Conservation (phyloP, 2,888 invertebrate genomes). For the Cabera pusaria region DNA sequence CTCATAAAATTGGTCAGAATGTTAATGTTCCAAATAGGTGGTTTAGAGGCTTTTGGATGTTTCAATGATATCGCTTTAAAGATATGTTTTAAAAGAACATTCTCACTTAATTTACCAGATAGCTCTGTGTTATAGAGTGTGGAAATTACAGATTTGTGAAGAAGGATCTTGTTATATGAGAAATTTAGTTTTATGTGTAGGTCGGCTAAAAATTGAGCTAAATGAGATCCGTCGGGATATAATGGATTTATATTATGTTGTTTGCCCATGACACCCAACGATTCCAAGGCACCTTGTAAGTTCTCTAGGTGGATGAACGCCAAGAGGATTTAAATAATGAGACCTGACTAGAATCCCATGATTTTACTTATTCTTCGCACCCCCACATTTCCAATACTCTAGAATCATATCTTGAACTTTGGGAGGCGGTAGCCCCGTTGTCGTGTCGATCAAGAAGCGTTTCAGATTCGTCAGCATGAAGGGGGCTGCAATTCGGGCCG, state of each 20-base stretch:
- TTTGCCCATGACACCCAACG: slow-evolving; percentile 27
- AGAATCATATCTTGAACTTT: slow-evolving; percentile 24
- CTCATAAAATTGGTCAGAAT: background rate
- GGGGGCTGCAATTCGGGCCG: slow-evolving; percentile 28
- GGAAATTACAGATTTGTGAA: slow-evolving; percentile 4
- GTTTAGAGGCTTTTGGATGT: slow-evolving; percentile 1
- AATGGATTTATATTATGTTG: slow-evolving; percentile 9
- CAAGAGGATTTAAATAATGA: slow-evolving; percentile 10
- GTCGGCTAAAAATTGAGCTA: slow-evolving; percentile 21
- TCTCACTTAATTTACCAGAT: background rate
- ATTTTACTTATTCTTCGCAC: slow-evolving; percentile 18
- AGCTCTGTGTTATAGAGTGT: slow-evolving; percentile 2
- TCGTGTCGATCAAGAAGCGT: slow-evolving; percentile 10
- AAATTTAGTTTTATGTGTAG: slow-evolving; percentile 15
- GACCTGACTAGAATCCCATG: slow-evolving; percentile 19
- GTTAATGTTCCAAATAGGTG: slow-evolving; percentile 6
- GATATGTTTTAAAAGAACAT: slow-evolving; percentile 10
- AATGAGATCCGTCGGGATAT: slow-evolving; percentile 4
- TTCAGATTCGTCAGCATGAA: slow-evolving; percentile 20
- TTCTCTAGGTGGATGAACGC: slow-evolving; percentile 14
- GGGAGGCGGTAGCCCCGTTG: slow-evolving; percentile 9
- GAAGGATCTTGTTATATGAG: slow-evolving; percentile 2
- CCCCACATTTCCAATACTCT: slow-evolving; percentile 31
- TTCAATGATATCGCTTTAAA: slow-evolving; percentile 8
- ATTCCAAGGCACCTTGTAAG: slow-evolving; percentile 26